A percentile compares a stretch with the other conserved stretches of the same genome.
These are phyloP conservation scores for Alentia gelatinosa DNA, from an alignment of 2,888 invertebrate species.

Conservation along the genomic window DNA sequence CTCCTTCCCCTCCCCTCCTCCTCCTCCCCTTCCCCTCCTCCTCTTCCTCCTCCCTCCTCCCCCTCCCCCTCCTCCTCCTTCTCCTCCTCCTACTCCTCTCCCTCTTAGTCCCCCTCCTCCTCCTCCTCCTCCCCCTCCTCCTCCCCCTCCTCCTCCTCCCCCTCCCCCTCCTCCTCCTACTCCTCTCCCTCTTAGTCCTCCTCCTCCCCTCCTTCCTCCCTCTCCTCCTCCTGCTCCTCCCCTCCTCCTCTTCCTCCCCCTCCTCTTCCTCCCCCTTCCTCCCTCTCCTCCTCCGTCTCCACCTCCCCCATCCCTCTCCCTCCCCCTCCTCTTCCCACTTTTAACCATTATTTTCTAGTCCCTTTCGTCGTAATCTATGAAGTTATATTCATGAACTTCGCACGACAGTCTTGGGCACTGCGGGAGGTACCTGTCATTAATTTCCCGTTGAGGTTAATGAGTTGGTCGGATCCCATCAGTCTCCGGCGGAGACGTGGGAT, in stretches of 20 bases:
- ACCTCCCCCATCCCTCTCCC: not conserved
- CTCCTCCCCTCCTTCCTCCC: not conserved
- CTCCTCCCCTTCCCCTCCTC: not conserved
- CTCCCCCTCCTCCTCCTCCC: not conserved
- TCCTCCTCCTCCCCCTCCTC: not conserved
- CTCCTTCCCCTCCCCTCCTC: no score
- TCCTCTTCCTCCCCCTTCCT: not conserved
- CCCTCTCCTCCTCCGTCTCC: not conserved
- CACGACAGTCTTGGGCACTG: no score
- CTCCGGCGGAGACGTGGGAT: no score
- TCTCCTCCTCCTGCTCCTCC: not conserved
- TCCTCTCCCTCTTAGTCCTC: not conserved
- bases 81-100: no score
- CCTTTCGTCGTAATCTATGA: no score
- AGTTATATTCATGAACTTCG: no score
- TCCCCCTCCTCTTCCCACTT: not conserved
- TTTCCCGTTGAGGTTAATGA: no score
- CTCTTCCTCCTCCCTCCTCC: not conserved
- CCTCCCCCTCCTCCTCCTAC: not conserved
- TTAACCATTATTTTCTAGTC: not conserved
- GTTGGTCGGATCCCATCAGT: no score
- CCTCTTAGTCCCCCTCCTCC: not conserved
- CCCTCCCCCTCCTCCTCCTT: not conserved
- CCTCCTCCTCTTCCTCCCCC: not conserved
- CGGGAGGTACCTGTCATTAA: no score